These are phyloP conservation scores for Pithys albifrons DNA, from an alignment of 2,113 vertebrate genomes.

Conservation along the genomic window DNA sequence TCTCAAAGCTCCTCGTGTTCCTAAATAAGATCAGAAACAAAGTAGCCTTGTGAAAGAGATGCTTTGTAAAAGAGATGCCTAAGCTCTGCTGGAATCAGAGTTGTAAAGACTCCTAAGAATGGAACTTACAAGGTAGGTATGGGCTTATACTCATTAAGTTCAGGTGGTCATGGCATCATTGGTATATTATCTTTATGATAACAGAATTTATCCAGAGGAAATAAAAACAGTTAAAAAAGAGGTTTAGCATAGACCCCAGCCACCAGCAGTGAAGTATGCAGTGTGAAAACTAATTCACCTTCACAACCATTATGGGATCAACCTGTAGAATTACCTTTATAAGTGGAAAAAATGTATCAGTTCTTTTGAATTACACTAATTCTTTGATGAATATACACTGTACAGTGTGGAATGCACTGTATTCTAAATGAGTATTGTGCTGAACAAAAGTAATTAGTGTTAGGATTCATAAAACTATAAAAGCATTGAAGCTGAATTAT, in stretches of 20 bases:
- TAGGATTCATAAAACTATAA: not conserved
- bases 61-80: not conserved
- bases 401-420: rapidly evolving
- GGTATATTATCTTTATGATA: not conserved
- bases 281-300: not conserved
- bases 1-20: not conserved
- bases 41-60: not conserved
- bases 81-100: not conserved
- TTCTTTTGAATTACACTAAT: not conserved
- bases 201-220: not conserved
- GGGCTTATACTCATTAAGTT: not conserved
- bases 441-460: not conserved
- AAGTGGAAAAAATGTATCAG: not conserved
- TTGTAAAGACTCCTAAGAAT: not conserved
- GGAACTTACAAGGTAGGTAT: not conserved
- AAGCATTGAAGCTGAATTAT: not conserved
- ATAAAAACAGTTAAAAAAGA: not conserved
- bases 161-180: not conserved
- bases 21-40: not conserved
- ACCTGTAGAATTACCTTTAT: not conserved
- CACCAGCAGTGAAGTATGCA: not conserved
- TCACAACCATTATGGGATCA: not conserved
- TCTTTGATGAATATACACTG: not conserved
- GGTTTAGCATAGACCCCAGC: not conserved
- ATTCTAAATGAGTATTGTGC: not conserved